These are phyloP conservation scores for Hypothenemus hampei DNA, from an alignment of 1,140 invertebrate species.

Conservation along the genomic window DNA sequence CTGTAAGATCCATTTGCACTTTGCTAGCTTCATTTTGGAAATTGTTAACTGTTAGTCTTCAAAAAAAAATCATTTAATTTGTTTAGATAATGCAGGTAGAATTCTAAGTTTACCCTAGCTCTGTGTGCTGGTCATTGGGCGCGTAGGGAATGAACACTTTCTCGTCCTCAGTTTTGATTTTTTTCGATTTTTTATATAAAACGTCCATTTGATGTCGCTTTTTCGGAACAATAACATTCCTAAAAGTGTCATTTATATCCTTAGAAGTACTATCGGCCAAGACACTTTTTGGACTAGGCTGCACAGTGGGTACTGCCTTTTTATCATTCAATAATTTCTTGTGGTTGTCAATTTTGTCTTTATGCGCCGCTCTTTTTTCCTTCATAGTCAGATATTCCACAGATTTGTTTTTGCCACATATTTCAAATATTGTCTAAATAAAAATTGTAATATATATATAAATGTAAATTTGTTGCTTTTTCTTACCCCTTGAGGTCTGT, in stretches of 20 bases:
- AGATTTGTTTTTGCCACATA: slow-evolving; percentile 76
- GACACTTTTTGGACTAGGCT: no score
- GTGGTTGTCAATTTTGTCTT: slow-evolving; percentile 53
- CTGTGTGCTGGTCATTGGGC: slow-evolving; percentile 79
- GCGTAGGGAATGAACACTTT: slow-evolving; percentile 85
- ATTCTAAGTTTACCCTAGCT: slow-evolving; percentile 65
- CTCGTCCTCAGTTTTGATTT: slow-evolving; percentile 57
- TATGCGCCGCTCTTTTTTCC: slow-evolving; percentile 60
- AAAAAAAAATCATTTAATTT: slow-evolving; percentile 5
- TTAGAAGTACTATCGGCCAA: slow-evolving; percentile 34
- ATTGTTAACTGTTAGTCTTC: slow-evolving; percentile 58
- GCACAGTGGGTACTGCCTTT: slow-evolving; percentile 37
- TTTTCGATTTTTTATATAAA: slow-evolving; percentile 50
- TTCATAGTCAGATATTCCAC: slow-evolving; percentile 68
- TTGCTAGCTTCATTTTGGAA: slow-evolving; percentile 64
- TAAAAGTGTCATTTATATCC: slow-evolving; percentile 43
- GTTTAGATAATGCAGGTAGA: no score
- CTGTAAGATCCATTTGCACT: slow-evolving; percentile 67
- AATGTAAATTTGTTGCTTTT: neutral
- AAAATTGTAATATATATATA: no score
- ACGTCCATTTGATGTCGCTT: slow-evolving; percentile 55
- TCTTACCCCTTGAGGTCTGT: slow-evolving; percentile 77
- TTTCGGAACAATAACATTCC: slow-evolving; percentile 53
- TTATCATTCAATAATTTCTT: slow-evolving; percentile 46
- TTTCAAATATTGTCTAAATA: slow-evolving; percentile 90